Conservation (phyloP, 2,797 vertebrate genomes). For the Bufotes viridis region DNA sequence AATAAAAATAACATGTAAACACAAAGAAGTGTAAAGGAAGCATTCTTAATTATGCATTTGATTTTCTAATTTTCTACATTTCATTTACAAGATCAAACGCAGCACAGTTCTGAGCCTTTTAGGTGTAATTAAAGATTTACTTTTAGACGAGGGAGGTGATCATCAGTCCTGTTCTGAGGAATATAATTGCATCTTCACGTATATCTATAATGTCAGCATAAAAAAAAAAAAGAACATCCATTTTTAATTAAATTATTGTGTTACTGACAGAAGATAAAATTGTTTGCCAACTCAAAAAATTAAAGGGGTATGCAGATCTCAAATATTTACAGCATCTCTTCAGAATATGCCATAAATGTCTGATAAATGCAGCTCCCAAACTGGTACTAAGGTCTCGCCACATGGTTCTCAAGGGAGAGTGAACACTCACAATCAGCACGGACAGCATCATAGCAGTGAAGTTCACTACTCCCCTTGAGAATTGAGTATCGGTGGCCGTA, state of each 20-base stretch:
- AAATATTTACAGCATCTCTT: neutral
- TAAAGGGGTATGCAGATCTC: too few species aligned
- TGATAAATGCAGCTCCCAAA: too few species aligned
- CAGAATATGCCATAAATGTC: too few species aligned
- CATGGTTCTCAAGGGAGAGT: too few species aligned
- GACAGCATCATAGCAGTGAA: too few species aligned
- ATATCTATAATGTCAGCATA: slow-evolving; percentile 46
- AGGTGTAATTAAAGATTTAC: slow-evolving; percentile 61
- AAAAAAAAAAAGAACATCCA: slow-evolving; percentile 38
- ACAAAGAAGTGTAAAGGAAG: slow-evolving; percentile 30
- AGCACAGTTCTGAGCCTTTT: slow-evolving; percentile 46
- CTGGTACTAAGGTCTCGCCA: too few species aligned
- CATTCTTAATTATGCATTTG: slow-evolving; percentile 54
- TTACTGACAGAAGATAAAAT: slow-evolving; percentile 28
- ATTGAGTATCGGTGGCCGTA: too few species aligned
- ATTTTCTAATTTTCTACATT: slow-evolving; percentile 55
- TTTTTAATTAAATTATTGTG: slow-evolving; percentile 55
- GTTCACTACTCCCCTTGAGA: too few species aligned
- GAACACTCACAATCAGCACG: too few species aligned
- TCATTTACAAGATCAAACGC: slow-evolving; percentile 55
- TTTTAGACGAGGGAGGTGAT: slow-evolving; percentile 52
- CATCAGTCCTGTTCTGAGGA: slow-evolving; percentile 46
- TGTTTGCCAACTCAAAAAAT: slow-evolving; percentile 4
- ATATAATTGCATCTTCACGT: slow-evolving; percentile 51
- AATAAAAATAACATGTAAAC: slow-evolving; percentile 25